These are phyloP conservation scores for Acanthurus lineatus DNA, from an alignment of 2,797 vertebrate species.

Conservation along the genomic window DNA sequence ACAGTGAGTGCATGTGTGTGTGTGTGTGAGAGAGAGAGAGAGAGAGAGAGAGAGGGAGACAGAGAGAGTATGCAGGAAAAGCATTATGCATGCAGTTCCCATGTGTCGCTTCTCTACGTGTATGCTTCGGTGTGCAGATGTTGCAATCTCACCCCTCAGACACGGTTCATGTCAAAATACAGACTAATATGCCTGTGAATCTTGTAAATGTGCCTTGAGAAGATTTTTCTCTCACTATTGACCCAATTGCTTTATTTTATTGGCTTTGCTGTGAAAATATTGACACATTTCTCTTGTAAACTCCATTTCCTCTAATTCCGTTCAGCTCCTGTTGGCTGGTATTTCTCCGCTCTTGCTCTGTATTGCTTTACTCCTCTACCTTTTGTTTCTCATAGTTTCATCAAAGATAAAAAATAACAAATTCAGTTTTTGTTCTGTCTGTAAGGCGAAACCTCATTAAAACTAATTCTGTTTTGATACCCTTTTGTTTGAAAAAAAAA, in stretches of 20 bases:
- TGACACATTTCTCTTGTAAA: conserved; percentile 37
- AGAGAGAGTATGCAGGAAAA: background rate
- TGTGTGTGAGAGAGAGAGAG: background rate
- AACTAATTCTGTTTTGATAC: background rate
- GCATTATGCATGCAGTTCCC: conserved; percentile 12
- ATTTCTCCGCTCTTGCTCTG: conserved; percentile 28
- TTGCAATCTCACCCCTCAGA: conserved; percentile 31
- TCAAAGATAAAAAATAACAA: background rate
- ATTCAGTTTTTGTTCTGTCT: background rate
- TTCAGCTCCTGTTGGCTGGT: background rate
- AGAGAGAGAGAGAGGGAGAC: background rate
- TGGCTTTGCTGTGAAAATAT: conserved; percentile 47
- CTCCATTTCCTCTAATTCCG: conserved; percentile 15
- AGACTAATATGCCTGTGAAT: conserved; percentile 39
- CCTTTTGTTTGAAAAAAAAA: background rate
- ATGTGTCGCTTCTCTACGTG: conserved; percentile 19
- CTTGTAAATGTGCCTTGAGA: conserved; percentile 42
- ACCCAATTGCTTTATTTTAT: conserved; percentile 41
- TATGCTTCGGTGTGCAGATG: conserved; percentile 11
- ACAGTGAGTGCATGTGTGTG: background rate
- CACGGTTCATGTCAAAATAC: conserved; percentile 36
- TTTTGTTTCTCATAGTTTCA: background rate
- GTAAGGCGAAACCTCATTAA: background rate
- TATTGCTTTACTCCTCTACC: conserved; percentile 5
- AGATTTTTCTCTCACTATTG: conserved; percentile 53